A percentile compares a stretch with the other conserved stretches of the same genome.
Evolutionary conservation across 2,797 vertebrate genomes (phyloP).

Genomic region (Eulemur mongoz): DNA sequence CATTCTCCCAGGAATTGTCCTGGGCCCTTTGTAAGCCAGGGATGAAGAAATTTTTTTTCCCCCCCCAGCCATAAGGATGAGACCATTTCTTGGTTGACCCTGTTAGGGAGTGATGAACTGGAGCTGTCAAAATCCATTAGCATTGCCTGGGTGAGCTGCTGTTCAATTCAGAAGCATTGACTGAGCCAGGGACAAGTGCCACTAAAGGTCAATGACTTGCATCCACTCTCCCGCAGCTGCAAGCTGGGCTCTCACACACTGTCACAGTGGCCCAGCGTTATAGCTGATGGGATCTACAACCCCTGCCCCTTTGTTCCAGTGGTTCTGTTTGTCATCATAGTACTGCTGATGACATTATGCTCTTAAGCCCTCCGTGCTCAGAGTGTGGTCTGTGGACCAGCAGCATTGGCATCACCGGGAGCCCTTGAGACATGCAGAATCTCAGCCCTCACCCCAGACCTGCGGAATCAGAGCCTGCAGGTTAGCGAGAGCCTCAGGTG

Average conservation of each 20-base stretch:
- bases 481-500: not conserved
- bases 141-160: not conserved
- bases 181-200: not conserved
- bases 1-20: not conserved
- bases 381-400: not conserved
- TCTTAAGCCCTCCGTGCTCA: not conserved
- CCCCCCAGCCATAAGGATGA: not conserved
- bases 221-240: not conserved
- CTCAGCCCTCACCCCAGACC: not conserved
- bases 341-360: not conserved
- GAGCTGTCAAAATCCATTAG: constrained; percentile 57
- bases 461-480: not conserved
- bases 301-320: not conserved
- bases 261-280: not conserved
- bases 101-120: constrained; percentile 21
- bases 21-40: not conserved
- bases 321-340: not conserved
- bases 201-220: not conserved
- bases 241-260: not conserved
- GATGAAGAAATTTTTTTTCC: not conserved
- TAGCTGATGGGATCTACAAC: not conserved
- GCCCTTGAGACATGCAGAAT: not conserved
- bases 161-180: constrained; percentile 14
- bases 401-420: not conserved
- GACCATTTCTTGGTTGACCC: constrained; percentile 31